These are phyloP conservation scores for Gasterosteus aculeatus DNA, from an alignment of 2,113 vertebrate species.

Conservation along the genomic window DNA sequence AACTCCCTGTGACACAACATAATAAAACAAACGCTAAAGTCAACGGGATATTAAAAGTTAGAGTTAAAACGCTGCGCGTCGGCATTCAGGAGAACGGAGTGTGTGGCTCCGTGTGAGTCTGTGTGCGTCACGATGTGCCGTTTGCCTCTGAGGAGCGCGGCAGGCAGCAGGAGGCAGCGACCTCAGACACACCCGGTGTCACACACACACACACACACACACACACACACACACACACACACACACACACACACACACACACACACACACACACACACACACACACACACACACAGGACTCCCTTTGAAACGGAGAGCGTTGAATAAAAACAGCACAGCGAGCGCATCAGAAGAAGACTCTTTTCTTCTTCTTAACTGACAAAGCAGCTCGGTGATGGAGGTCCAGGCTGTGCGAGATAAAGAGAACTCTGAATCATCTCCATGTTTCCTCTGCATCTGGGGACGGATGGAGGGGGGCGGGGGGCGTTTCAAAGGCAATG, in stretches of 20 bases:
- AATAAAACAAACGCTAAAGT: not conserved
- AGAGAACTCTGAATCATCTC: not conserved
- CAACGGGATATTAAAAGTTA: too few relatives aligned
- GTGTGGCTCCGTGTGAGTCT: not conserved
- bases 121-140: constrained; percentile 31
- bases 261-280: too few relatives aligned
- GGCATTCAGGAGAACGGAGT: constrained; percentile 13
- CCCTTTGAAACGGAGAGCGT: not conserved
- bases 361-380: not conserved
- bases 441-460: not conserved
- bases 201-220: too few relatives aligned
- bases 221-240: too few relatives aligned
- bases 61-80: too few relatives aligned
- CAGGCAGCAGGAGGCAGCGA: constrained; percentile 1
- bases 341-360: not conserved
- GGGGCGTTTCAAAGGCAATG: too few relatives aligned
- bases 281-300: not conserved
- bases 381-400: not conserved
- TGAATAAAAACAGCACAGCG: not conserved
- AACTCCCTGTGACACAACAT: not conserved
- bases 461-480: too few relatives aligned
- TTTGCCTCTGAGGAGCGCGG: constrained; percentile 20
- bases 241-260: too few relatives aligned
- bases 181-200: not conserved
- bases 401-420: not conserved